phyloP scores from a whole-genome alignment of 2,113 vertebrate species.

The Thunnus maccoyii region DNA sequence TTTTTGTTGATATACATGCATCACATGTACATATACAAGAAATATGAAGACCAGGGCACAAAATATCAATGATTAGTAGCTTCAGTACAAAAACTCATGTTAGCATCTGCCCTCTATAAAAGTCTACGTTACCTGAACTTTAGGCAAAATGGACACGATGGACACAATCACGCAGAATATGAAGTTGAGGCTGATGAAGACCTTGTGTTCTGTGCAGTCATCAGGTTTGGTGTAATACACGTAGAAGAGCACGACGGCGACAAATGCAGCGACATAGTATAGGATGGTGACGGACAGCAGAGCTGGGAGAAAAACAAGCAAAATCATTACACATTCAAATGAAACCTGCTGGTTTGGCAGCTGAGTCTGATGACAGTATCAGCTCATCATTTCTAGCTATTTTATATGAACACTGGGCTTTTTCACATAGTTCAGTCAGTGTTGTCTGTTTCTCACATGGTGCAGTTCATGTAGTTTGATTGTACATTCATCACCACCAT shows the following conservation, averaged over 20 bases:
- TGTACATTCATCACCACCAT: no score
- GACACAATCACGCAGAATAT: conserved; percentile 89
- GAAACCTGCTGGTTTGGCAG: no score
- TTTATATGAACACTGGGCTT: no score
- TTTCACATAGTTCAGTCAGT: no score
- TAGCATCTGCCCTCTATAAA: not conserved
- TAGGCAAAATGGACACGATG: conserved; percentile 89
- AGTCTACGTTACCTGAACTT: conserved; percentile 88
- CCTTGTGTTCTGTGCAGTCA: conserved; percentile 89
- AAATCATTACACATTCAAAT: accelerated
- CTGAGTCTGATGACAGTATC: no score
- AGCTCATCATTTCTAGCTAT: no score
- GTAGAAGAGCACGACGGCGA: conserved; percentile 85
- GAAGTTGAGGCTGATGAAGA: conserved; percentile 93
- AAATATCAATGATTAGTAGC: not conserved
- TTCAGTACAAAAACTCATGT: no score
- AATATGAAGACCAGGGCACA: not conserved
- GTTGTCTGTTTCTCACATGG: no score
- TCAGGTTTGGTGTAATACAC: conserved; percentile 88
- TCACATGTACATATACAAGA: no score
- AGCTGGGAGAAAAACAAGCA: conserved; percentile 66
- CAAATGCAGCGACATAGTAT: conserved; percentile 82
- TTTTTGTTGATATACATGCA: no score
- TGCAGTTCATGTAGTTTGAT: no score
- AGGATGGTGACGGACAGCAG: conserved; percentile 87